These are phyloP conservation scores for Eristalis tenax DNA, from an alignment of 2,888 invertebrate species.

Conservation along the genomic window DNA sequence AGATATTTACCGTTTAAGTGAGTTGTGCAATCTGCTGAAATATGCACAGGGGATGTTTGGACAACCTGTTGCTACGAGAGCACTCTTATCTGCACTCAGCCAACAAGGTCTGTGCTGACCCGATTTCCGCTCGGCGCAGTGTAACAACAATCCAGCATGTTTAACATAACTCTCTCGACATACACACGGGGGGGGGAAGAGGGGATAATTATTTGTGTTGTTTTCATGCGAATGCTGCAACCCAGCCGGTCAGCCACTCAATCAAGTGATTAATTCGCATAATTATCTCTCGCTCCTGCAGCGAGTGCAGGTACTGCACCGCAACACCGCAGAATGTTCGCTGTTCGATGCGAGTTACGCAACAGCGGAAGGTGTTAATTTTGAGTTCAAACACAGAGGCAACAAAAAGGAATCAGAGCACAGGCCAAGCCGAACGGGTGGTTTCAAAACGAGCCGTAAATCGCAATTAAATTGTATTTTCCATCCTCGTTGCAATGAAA, in stretches of 20 bases:
- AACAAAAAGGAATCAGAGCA: not conserved
- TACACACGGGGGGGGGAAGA: no score
- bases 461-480: slow-evolving; percentile 46
- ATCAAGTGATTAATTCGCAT: slow-evolving; percentile 54
- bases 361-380: slow-evolving; percentile 64
- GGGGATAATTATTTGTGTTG: no score
- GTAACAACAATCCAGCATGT: slow-evolving; percentile 11
- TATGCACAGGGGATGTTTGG: not conserved
- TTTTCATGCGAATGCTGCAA: not conserved
- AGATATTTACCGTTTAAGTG: not conserved
- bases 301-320: slow-evolving; percentile 31
- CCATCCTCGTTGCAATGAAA: slow-evolving; percentile 19
- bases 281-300: slow-evolving; percentile 46
- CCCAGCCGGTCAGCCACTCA: slow-evolving; percentile 11
- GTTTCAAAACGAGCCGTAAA: slow-evolving; percentile 6
- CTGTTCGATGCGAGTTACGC: slow-evolving; percentile 18
- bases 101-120: slow-evolving; percentile 1
- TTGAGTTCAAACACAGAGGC: slow-evolving; percentile 19
- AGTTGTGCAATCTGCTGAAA: not conserved
- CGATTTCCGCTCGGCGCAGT: slow-evolving; percentile 18
- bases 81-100: not conserved
- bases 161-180: not conserved
- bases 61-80: not conserved
- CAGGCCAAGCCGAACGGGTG: slow-evolving; percentile 1
- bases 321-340: slow-evolving; percentile 17